A percentile compares a stretch with the other conserved stretches of the same genome.
Conservation (phyloP, 2,113 vertebrate genomes). For the Otis tarda region DNA sequence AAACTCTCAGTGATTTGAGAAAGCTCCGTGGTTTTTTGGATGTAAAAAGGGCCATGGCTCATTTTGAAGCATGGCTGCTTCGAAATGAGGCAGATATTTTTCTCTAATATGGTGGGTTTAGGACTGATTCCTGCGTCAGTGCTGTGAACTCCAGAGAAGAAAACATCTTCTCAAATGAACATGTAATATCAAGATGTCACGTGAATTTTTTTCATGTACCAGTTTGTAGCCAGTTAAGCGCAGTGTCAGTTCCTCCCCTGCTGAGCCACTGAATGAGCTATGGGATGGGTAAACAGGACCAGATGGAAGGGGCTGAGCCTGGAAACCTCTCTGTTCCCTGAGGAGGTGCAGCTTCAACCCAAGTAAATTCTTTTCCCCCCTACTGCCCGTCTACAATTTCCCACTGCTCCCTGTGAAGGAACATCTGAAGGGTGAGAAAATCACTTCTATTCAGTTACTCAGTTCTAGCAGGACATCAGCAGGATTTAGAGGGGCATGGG, state of each 20-base stretch:
- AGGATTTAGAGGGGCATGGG: background rate
- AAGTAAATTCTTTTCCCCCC: background rate
- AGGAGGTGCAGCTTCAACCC: background rate
- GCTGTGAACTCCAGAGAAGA: background rate
- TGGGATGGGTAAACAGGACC: background rate
- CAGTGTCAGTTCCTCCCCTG: background rate
- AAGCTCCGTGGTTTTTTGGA: background rate
- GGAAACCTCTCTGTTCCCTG: background rate
- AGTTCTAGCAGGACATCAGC: background rate
- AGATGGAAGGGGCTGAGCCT: background rate
- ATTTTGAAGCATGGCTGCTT: background rate
- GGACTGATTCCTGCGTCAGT: background rate
- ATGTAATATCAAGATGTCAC: background rate
- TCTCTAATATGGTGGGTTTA: background rate
- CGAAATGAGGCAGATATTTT: background rate
- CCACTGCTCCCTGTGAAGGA: slow-evolving; percentile 6
- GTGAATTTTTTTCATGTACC: background rate
- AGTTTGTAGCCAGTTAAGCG: background rate
- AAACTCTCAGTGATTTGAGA: background rate
- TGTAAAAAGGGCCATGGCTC: background rate
- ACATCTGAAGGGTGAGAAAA: background rate
- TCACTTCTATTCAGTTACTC: background rate
- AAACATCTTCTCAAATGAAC: background rate
- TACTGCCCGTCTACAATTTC: slow-evolving; percentile 38
- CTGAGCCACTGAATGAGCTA: background rate